These are phyloP conservation scores for Nymphalis urticae DNA, from an alignment of 2,888 invertebrate species.

Conservation along the genomic window DNA sequence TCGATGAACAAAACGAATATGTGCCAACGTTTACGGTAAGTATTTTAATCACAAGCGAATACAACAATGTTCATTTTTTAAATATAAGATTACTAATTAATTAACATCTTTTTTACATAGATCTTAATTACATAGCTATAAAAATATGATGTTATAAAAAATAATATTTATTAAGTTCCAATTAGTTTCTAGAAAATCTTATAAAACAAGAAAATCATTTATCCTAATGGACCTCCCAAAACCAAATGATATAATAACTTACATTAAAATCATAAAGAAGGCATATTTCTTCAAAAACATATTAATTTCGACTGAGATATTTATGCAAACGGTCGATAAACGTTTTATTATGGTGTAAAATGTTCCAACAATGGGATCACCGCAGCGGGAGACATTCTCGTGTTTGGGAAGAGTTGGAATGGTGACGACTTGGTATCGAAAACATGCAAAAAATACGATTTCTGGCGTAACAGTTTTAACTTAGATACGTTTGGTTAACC, in stretches of 20 bases:
- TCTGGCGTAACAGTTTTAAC: too few relatives aligned
- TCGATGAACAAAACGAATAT: too few relatives aligned
- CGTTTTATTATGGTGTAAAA: conserved; percentile 26
- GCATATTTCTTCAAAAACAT: conserved; percentile 33
- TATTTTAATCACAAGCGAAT: too few relatives aligned
- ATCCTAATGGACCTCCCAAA: conserved; percentile 30
- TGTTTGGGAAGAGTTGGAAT: conserved; percentile 6
- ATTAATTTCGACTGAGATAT: conserved; percentile 33
- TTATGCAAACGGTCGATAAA: conserved; percentile 32
- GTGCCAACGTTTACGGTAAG: too few relatives aligned
- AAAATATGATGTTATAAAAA: too few relatives aligned
- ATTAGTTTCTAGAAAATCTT: too few relatives aligned
- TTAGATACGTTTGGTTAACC: background rate
- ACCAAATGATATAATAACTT: conserved; percentile 19
- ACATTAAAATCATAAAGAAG: conserved; percentile 28
- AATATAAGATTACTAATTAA: too few relatives aligned
- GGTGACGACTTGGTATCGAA: background rate
- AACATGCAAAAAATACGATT: background rate
- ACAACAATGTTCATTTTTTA: too few relatives aligned
- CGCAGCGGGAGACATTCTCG: conserved; percentile 23
- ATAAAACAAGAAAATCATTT: too few relatives aligned
- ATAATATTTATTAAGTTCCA: too few relatives aligned
- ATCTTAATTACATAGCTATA: too few relatives aligned
- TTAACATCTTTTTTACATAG: too few relatives aligned
- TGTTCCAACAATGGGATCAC: conserved; percentile 25